These are phyloP conservation scores for Cryptocheilus praepositus DNA, from an alignment of 2,888 invertebrate genomes.

Conservation along the genomic window DNA sequence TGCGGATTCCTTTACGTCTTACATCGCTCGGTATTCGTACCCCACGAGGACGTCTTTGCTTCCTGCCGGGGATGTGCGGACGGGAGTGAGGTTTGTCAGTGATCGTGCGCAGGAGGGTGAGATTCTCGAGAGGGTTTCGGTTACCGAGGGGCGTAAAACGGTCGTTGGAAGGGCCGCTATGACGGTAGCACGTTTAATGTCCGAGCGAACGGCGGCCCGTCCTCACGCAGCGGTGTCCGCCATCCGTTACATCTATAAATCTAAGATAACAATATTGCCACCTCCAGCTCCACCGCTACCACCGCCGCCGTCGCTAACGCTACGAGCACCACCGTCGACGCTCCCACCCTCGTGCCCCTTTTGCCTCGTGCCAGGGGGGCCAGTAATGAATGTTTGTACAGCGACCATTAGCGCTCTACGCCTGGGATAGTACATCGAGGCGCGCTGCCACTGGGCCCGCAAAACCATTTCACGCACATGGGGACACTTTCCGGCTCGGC, in stretches of 20 bases:
- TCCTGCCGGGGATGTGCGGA: background rate
- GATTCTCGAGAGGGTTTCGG: constrained; percentile 23
- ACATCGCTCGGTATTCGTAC: background rate
- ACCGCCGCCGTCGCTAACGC: constrained; percentile 59
- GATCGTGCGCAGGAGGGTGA: background rate
- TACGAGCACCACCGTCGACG: constrained; percentile 50
- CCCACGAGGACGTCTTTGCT: constrained; percentile 8
- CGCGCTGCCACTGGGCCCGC: constrained; percentile 40
- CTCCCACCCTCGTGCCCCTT: constrained; percentile 1
- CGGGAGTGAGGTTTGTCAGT: background rate
- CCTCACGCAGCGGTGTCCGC: constrained; percentile 68
- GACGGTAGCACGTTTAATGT: constrained; percentile 65
- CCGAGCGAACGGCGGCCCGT: constrained; percentile 54
- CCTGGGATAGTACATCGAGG: constrained; percentile 40
- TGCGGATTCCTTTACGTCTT: background rate
- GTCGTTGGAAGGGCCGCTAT: constrained; percentile 39
- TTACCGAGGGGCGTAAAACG: constrained; percentile 30
- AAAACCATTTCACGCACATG: constrained; percentile 71
- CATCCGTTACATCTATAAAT: constrained; percentile 74
- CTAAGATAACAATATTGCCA: constrained; percentile 74
- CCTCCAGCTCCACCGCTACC: constrained; percentile 29
- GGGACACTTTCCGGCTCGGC: constrained; percentile 47
- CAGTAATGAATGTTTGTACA: constrained; percentile 74
- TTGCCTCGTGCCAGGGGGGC: constrained; percentile 42
- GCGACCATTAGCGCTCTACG: constrained; percentile 70